phyloP scores from a whole-genome alignment of 2,888 invertebrate genomes.

The Alloplasta piceator region DNA sequence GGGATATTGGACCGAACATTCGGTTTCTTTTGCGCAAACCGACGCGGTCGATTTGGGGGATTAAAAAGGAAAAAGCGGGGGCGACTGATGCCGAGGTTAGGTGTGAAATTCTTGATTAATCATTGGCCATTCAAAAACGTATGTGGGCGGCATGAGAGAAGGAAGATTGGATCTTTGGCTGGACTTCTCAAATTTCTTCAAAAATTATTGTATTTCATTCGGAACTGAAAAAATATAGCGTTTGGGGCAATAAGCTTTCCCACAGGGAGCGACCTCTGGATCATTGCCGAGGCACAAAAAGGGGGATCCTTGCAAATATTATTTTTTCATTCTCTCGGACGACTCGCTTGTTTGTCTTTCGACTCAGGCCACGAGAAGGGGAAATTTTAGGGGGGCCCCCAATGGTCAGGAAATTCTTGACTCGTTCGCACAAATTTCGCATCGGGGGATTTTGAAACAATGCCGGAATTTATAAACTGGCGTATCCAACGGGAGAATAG shows the following conservation, averaged over 20 bases:
- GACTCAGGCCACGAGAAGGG: not conserved
- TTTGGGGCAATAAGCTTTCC: no score
- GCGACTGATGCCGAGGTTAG: constrained; percentile 34
- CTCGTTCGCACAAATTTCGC: not conserved
- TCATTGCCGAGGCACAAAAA: not conserved
- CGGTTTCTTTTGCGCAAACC: constrained; percentile 5
- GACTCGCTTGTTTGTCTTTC: constrained; percentile 27
- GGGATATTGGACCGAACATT: constrained; percentile 49
- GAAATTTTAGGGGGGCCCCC: not conserved
- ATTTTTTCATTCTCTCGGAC: not conserved
- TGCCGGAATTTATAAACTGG: constrained; percentile 13
- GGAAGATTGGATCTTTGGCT: constrained; percentile 61
- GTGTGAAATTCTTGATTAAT: constrained; percentile 81
- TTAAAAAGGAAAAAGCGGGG: no score
- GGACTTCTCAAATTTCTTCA: constrained; percentile 27
- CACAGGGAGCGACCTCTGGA: no score
- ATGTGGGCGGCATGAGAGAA: constrained; percentile 64
- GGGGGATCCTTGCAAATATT: constrained; percentile 25
- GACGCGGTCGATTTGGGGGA: not conserved
- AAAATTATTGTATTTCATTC: constrained; percentile 13
- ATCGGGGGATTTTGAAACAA: constrained; percentile 34
- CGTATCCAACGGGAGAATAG: not conserved
- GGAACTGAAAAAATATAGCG: no score
- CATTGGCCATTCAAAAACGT: constrained; percentile 61
- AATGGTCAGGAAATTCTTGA: not conserved